Percentiles rank a stretch among this genome's conserved stretches.
These are phyloP conservation scores for Micropoecilia bifurca DNA, from an alignment of 2,797 vertebrate species.

Conservation along the genomic window DNA sequence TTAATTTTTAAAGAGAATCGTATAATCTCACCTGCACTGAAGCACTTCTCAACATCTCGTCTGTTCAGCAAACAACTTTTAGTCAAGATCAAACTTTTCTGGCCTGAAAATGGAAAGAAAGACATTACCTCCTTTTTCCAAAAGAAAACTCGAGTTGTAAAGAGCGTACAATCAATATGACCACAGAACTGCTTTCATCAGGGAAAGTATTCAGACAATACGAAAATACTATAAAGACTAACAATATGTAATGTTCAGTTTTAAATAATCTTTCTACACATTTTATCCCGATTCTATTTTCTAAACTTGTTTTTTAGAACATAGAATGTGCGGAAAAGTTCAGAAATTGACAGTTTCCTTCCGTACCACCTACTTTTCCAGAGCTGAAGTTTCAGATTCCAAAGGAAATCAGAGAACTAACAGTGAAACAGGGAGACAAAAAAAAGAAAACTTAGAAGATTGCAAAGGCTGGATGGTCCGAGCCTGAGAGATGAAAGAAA, in stretches of 20 bases:
- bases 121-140: neutral
- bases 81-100: neutral
- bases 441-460: neutral
- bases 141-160: neutral
- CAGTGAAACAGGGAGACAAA: neutral
- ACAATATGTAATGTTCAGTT: neutral
- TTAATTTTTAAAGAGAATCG: neutral
- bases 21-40: constrained; percentile 71
- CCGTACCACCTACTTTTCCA: neutral
- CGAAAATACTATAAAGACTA: neutral
- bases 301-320: neutral
- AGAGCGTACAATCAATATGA: neutral
- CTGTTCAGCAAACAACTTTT: neutral
- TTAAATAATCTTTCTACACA: neutral
- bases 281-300: neutral
- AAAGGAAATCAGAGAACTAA: neutral
- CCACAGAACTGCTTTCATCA: neutral
- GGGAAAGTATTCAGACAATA: neutral
- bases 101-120: constrained; percentile 5
- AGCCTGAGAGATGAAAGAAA: neutral
- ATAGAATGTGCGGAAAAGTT: neutral
- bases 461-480: neutral
- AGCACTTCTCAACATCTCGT: constrained; percentile 75
- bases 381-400: neutral
- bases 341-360: neutral